A percentile compares a stretch with the other conserved stretches of the same genome.
These are phyloP conservation scores for Heliothis subflexa DNA, from an alignment of 1,140 invertebrate species.

Conservation along the genomic window DNA sequence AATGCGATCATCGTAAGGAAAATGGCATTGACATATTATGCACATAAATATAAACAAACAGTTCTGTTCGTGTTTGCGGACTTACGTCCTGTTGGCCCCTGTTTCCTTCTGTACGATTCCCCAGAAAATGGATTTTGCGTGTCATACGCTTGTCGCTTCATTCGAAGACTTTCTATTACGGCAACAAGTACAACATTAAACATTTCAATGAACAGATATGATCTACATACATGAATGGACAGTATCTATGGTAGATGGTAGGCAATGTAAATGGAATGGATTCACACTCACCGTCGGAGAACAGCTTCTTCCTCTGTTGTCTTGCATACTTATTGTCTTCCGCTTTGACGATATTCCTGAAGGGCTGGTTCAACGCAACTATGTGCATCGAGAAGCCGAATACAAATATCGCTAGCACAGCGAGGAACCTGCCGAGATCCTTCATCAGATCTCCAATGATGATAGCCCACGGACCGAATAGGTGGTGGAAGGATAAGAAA, in stretches of 20 bases:
- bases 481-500: slow-evolving; percentile 98
- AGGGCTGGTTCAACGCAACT: slow-evolving; percentile 97
- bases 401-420: slow-evolving; percentile 98
- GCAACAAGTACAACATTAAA: slow-evolving; percentile 57
- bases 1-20: slow-evolving; percentile 72
- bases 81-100: slow-evolving; percentile 85
- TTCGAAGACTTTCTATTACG: slow-evolving; percentile 75
- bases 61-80: slow-evolving; percentile 67
- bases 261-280: slow-evolving; percentile 34
- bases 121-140: slow-evolving; percentile 68
- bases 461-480: slow-evolving; percentile 99
- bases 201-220: slow-evolving; percentile 26
- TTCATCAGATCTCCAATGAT: slow-evolving; percentile 96
- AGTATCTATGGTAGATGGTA: slow-evolving; percentile 16
- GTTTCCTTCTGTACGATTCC: slow-evolving; percentile 86
- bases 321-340: slow-evolving; percentile 84
- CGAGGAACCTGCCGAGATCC: slow-evolving; percentile 97
- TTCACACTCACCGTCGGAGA: slow-evolving; percentile 91
- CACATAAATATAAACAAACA: slow-evolving; percentile 52
- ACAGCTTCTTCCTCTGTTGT: slow-evolving; percentile 86
- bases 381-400: slow-evolving; percentile 99
- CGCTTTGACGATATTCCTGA: slow-evolving; percentile 89
- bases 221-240: slow-evolving; percentile 33
- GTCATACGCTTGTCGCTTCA: slow-evolving; percentile 79
- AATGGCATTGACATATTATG: slow-evolving; percentile 51